Conservation (phyloP, 1,140 invertebrate species). For the Danaus melanippus region DNA sequence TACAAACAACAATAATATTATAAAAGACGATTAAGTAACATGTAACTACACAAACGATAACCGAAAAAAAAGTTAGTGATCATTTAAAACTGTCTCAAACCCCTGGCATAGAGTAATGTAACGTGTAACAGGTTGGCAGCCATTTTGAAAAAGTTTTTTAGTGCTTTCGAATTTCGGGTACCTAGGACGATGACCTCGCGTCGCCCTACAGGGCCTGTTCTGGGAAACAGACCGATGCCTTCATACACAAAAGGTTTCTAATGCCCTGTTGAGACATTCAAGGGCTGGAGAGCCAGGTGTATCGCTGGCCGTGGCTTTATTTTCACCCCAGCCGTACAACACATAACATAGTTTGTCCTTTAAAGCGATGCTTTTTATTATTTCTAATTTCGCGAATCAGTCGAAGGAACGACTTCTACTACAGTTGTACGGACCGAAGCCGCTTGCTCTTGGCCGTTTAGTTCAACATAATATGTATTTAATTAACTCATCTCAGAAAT, state of each 20-base stretch:
- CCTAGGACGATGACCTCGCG: constrained; percentile 63
- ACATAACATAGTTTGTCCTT: constrained; percentile 1
- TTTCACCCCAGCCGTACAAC: constrained; percentile 8
- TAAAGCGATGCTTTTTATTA: too few relatives aligned
- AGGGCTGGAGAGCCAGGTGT: constrained; percentile 24
- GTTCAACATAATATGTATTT: too few relatives aligned
- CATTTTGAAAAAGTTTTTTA: constrained; percentile 66
- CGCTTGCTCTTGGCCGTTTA: too few relatives aligned
- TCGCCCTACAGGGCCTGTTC: constrained; percentile 27
- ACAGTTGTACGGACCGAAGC: too few relatives aligned
- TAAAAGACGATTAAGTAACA: constrained; percentile 1
- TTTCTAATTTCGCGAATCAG: too few relatives aligned
- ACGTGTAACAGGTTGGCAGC: constrained; percentile 61
- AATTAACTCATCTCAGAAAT: too few relatives aligned
- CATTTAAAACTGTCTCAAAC: constrained; percentile 33
- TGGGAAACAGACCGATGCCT: constrained; percentile 26
- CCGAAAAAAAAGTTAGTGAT: constrained; percentile 17
- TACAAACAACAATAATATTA: not conserved
- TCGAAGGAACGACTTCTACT: too few relatives aligned
- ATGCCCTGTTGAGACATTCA: constrained; percentile 21
- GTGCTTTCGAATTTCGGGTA: constrained; percentile 68
- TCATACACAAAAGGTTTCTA: constrained; percentile 31
- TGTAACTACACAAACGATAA: not conserved
- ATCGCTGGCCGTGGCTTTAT: constrained; percentile 7
- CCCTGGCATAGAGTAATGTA: constrained; percentile 69